phyloP scores from a whole-genome alignment of 2,888 invertebrate species.

The Nephrotoma guestfalica region DNA sequence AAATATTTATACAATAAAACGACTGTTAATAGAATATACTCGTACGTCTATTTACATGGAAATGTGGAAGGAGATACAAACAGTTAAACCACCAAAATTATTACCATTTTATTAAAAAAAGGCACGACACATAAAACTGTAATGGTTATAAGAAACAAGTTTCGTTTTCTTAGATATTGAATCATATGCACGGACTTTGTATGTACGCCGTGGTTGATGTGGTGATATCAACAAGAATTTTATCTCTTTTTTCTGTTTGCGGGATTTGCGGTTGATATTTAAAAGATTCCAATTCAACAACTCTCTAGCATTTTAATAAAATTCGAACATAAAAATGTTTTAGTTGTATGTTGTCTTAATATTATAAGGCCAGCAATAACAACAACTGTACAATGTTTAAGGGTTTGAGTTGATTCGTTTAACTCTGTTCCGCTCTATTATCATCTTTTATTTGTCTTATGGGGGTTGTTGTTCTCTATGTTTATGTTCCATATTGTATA shows the following conservation, averaged over 20 bases:
- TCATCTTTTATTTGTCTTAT: neutral
- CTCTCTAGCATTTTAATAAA: neutral
- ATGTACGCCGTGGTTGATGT: neutral
- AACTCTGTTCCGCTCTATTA: neutral
- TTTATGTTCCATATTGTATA: neutral
- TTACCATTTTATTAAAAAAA: neutral
- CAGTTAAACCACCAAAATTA: neutral
- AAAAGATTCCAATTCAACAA: neutral
- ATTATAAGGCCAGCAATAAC: neutral
- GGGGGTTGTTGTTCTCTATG: neutral
- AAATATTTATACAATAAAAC: neutral
- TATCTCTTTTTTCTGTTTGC: neutral
- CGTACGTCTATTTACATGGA: neutral
- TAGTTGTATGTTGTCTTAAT: neutral
- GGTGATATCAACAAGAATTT: neutral
- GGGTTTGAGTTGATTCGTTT: neutral
- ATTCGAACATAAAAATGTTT: neutral
- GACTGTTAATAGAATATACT: neutral
- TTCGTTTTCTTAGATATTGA: neutral
- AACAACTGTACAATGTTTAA: neutral
- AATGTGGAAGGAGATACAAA: neutral
- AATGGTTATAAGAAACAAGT: neutral
- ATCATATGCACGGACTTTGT: neutral
- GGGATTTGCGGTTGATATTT: neutral
- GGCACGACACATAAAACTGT: neutral